phyloP scores from a whole-genome alignment of 2,888 invertebrate species.

The Lapara coniferarum region DNA sequence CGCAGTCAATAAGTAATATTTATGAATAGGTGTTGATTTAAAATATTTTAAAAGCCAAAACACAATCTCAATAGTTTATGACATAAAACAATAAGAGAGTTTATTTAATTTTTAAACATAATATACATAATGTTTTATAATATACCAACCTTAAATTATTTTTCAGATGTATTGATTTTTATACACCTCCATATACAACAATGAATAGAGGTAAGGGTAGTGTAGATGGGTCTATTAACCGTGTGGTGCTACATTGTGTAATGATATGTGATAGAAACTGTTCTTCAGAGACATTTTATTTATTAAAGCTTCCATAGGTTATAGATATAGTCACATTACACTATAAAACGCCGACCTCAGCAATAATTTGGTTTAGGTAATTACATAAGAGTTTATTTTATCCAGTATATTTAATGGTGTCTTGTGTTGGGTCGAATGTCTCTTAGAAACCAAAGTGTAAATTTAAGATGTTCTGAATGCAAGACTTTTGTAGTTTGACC shows the following conservation, averaged over 20 bases:
- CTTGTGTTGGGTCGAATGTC: constrained; percentile 60
- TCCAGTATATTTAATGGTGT: constrained; percentile 59
- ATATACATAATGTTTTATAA: constrained; percentile 78
- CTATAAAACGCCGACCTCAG: constrained; percentile 65
- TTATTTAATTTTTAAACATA: constrained; percentile 82
- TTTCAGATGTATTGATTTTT: constrained; percentile 83
- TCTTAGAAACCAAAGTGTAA: constrained; percentile 69
- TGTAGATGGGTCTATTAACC: constrained; percentile 82
- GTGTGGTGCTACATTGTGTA: constrained; percentile 83
- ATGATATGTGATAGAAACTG: constrained; percentile 83
- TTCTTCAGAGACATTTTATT: constrained; percentile 83
- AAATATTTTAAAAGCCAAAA: constrained; percentile 75
- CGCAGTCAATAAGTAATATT: constrained; percentile 74
- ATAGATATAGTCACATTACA: constrained; percentile 67
- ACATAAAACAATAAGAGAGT: constrained; percentile 78
- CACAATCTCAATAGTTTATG: constrained; percentile 77
- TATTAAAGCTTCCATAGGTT: constrained; percentile 80
- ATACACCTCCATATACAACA: constrained; percentile 82
- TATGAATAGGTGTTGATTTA: constrained; percentile 72
- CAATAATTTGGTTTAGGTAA: constrained; percentile 75
- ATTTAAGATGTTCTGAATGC: constrained; percentile 52
- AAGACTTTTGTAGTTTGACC: constrained; percentile 53
- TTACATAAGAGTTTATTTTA: constrained; percentile 62
- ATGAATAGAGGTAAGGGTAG: constrained; percentile 80
- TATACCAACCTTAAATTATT: constrained; percentile 81